Evolutionary conservation across 2,113 vertebrate genomes (phyloP).

Genomic region (Okapia johnstoni): DNA sequence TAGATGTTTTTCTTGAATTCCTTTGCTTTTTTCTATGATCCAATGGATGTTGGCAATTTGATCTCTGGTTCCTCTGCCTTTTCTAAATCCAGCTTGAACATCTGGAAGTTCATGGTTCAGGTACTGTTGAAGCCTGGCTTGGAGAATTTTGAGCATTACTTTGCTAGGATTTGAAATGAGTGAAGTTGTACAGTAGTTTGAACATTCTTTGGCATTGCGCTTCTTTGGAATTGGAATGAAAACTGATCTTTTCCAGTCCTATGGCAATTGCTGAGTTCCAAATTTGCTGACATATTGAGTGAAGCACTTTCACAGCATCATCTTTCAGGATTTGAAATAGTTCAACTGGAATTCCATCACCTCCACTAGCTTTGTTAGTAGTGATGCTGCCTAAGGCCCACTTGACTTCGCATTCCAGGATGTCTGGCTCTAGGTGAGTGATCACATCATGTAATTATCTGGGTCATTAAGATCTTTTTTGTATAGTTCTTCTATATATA

Average conservation of each 20-base stretch:
- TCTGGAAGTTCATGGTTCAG: neutral
- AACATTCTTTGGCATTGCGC: neutral
- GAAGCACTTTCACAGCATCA: neutral
- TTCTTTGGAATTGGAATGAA: neutral
- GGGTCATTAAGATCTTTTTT: neutral
- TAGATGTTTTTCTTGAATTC: neutral
- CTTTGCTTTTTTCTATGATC: neutral
- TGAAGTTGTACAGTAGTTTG: rapidly evolving
- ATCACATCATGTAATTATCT: neutral
- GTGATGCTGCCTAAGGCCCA: neutral
- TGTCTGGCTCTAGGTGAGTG: neutral
- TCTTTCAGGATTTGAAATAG: neutral
- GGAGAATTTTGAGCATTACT: neutral
- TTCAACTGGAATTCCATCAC: neutral
- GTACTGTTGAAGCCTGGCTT: neutral
- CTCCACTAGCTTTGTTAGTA: neutral
- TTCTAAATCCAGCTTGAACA: neutral
- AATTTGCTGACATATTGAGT: neutral
- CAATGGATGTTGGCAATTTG: neutral
- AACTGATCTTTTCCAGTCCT: neutral
- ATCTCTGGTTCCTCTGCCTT: neutral
- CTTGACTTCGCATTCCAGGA: neutral
- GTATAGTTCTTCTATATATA: neutral
- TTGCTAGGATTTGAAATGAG: neutral
- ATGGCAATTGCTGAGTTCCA: neutral